phyloP scores from a whole-genome alignment of 2,797 vertebrate species.

The Anguilla marmorata region DNA sequence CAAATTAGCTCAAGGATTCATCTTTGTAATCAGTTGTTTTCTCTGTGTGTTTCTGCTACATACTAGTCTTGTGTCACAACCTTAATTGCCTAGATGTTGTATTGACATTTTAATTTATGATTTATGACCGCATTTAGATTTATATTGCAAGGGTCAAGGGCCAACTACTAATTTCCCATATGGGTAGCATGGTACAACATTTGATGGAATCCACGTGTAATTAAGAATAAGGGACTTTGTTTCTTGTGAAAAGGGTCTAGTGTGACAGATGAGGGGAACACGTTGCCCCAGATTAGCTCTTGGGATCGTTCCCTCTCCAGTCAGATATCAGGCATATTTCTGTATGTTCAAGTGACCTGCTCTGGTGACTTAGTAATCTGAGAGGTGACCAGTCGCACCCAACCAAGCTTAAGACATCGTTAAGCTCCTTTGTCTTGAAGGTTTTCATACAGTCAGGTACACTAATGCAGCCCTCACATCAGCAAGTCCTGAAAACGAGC shows the following conservation, averaged over 20 bases:
- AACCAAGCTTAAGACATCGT: neutral
- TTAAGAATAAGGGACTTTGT: neutral
- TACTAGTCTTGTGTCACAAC: neutral
- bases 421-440: neutral
- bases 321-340: neutral
- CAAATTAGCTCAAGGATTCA: neutral
- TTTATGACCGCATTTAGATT: neutral
- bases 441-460: neutral
- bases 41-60: neutral
- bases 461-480: neutral
- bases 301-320: constrained; percentile 19
- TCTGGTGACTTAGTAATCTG: neutral
- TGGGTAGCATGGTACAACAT: neutral
- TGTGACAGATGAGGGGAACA: neutral
- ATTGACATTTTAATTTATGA: neutral
- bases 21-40: neutral
- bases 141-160: constrained; percentile 13
- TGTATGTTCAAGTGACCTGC: neutral
- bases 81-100: neutral
- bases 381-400: neutral
- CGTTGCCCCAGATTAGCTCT: constrained; percentile 24
- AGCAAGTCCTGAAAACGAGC: neutral
- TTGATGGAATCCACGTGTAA: neutral
- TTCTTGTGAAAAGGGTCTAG: neutral
- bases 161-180: constrained; percentile 18